Evolutionary conservation across 2,888 invertebrate species (phyloP), one percentile per base, ranked within the genome.

Genomic region (Idaea aversata): DNA sequence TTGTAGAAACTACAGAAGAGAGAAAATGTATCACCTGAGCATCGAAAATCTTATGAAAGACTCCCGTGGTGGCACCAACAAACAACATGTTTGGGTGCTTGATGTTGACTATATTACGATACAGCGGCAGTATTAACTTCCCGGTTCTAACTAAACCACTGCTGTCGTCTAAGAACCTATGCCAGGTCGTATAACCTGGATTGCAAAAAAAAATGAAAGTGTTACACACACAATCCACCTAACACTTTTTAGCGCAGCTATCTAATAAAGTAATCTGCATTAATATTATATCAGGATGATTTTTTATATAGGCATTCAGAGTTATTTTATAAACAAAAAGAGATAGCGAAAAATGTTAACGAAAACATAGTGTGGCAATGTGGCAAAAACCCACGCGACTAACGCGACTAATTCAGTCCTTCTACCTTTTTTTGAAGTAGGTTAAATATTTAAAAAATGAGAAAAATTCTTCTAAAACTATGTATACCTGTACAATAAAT

Each of bases 91-190:
- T 94, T 0, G 97, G 97, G 72, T 94, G 94, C 64, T 95, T 93
- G 15, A 96, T 95, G 84, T 97, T 96, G 61, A 97, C 94, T 63
- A 97, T 88, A 76, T 97, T 97, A 76, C 95, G 95, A 86, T 96
- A 97, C 10, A 97, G 90, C 0, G 96, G 96, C 59, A 94, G 88
- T 5, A 97, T 93, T 67, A 80, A 95, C 92, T 83, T 96, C 93
- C 76, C 94, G 2, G 95, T 93, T 0, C 95, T 91, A 0, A 87
- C 91, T 58, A 97, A 88, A 0, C 94, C 94, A 71, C 95, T 95
- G 15, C 90, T 94, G 57, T 93, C 86, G 70, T 94, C 91, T 60
- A 97, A 84, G 86, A 97, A 97, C 0, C 96, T 95, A 77, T 95
- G 96, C 69, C 88, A 93, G 82, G 94, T 96, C 65, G 93, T 90